A percentile compares a stretch with the other conserved stretches of the same genome.
Conservation (phyloP, 2,797 vertebrate species). For the Alca torda region DNA sequence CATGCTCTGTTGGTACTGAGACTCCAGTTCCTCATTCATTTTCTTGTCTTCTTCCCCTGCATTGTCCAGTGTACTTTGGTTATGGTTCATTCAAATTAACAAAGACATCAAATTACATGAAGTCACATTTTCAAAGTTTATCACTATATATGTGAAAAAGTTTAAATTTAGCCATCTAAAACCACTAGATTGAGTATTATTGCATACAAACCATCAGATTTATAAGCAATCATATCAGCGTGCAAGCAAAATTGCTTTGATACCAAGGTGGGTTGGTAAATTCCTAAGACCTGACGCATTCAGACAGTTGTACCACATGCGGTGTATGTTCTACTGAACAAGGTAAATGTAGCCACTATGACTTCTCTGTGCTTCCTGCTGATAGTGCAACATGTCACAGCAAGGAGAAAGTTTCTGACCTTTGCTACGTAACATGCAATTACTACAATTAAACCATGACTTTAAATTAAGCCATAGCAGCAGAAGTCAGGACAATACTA, state of each 20-base stretch:
- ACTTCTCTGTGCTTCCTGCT: background rate
- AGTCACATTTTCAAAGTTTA: conserved; percentile 27
- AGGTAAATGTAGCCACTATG: background rate
- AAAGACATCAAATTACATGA: conserved; percentile 74
- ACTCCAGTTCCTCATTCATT: conserved; percentile 91
- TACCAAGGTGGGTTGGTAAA: background rate
- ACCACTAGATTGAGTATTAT: background rate
- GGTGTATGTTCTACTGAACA: background rate
- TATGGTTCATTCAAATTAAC: conserved; percentile 78
- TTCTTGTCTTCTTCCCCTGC: conserved; percentile 91
- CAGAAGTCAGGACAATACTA: background rate
- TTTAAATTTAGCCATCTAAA: background rate
- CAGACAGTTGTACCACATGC: background rate
- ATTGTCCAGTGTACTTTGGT: conserved; percentile 77
- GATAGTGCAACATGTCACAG: background rate
- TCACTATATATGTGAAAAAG: background rate
- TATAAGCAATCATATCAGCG: background rate
- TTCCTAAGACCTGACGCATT: background rate
- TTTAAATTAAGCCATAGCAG: background rate
- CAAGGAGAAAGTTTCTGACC: background rate
- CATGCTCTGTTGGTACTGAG: conserved; percentile 94
- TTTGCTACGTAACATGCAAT: rapidly evolving
- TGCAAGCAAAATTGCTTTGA: background rate
- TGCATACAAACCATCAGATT: background rate
- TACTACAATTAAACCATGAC: background rate